Evolutionary conservation across 2,888 invertebrate species (phyloP), one percentile per base, ranked within the genome.

Genomic region (Therioaphis trifolii): DNA sequence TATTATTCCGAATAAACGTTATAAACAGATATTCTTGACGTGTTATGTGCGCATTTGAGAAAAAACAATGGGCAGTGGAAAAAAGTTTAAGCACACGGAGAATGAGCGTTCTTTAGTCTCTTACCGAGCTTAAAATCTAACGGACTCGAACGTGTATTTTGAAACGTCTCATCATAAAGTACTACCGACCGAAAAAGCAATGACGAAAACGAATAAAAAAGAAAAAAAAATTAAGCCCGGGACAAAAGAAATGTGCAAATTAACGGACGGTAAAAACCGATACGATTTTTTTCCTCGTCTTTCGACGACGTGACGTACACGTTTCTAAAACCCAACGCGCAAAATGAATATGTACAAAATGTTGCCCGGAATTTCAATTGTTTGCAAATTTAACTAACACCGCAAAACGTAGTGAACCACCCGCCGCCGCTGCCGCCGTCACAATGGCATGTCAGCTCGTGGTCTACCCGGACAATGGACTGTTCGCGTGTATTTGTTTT

Each of bases 301-400:
- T 27, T 24, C 7, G 11, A 14, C 43, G 29, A n/a, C 46, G 43
- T 24, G n/a, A 24, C n/a, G 15, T 35, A 7, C 35, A 35, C 18
- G 24, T 55, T 55, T 75, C 11, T 55, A 24, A 58, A 58, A 75
- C 24, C 55, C 40, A 24, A 75, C 24, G 11, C 15, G 12, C 18
- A 15, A 63, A 63, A 27, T 63, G 58, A 40, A 40, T 52, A 29
- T 29, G 63, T 77, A 77, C 49, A 63, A n/a, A 66, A 27, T 29
- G 21, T 29, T 61, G 40, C 49, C 12, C 21, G 63, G 76, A 63
- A 77, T 5, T 77, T 77, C 63, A 63, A 77, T 77, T 77, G 76
- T 77, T 77, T 77, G 76, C 76, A 77, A 77, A 77, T 77, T 77
- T 49, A 49, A 77, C 63, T 46, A 77, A 77, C 76, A 77, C 63